Percentiles rank a stretch among this genome's conserved stretches.
Evolutionary conservation across 2,797 vertebrate genomes (phyloP).

Genomic region (Halcyon chelicuti): DNA sequence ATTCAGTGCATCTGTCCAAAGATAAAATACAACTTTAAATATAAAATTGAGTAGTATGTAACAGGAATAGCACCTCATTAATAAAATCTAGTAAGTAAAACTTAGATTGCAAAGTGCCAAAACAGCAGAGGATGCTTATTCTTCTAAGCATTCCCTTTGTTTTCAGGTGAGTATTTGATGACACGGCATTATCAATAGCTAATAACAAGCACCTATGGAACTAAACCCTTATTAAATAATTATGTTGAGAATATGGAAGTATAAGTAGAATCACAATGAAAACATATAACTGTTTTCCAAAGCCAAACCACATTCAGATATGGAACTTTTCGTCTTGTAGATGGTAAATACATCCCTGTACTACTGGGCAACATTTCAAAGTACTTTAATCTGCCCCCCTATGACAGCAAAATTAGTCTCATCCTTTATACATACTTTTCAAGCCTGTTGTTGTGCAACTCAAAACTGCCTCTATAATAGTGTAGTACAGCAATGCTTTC

Average conservation of each 20-base stretch:
- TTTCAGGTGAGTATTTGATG: background rate
- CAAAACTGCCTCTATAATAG: background rate
- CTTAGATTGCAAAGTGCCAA: background rate
- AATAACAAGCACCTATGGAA: background rate
- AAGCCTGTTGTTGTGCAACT: constrained; percentile 6
- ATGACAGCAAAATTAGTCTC: constrained; percentile 1
- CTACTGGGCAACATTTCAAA: background rate
- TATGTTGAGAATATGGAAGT: background rate
- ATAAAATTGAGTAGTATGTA: background rate
- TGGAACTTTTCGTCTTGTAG: background rate
- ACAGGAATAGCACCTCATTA: background rate
- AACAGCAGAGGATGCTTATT: background rate
- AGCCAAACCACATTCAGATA: background rate
- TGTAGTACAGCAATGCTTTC: background rate
- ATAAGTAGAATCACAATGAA: background rate
- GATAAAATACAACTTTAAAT: background rate
- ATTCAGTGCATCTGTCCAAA: background rate
- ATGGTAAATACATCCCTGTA: background rate
- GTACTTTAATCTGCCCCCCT: background rate
- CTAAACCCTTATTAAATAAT: background rate
- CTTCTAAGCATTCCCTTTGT: background rate
- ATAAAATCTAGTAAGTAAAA: background rate
- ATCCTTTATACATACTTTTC: background rate
- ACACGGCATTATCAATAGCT: background rate
- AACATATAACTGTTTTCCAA: background rate